Conservation (phyloP, 2,888 invertebrate genomes). For the Trisateles emortualis region DNA sequence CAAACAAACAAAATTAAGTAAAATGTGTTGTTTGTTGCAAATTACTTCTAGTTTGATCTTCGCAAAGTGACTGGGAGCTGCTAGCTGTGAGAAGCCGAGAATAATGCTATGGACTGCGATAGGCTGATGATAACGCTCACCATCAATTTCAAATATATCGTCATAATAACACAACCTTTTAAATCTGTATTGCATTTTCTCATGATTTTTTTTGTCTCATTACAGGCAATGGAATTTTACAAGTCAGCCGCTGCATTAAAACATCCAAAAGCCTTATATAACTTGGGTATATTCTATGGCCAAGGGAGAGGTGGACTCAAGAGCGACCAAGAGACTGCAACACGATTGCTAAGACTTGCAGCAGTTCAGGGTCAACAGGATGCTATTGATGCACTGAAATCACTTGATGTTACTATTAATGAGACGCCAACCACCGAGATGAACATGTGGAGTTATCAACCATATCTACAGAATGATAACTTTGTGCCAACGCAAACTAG, state of each 20-base stretch:
- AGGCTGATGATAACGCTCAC: no score
- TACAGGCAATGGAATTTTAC: conserved; percentile 89
- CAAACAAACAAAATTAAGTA: no score
- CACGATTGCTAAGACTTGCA: conserved; percentile 80
- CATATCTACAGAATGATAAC: conserved; percentile 52
- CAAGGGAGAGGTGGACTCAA: conserved; percentile 88
- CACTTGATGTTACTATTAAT: conserved; percentile 58
- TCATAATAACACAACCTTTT: no score
- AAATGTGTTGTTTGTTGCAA: no score
- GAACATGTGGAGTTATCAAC: conserved; percentile 57
- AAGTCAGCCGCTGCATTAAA: conserved; percentile 88
- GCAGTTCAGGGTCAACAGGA: conserved; percentile 88
- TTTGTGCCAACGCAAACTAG: conserved; percentile 68
- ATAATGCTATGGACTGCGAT: no score
- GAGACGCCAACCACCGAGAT: conserved; percentile 50
- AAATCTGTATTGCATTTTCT: no score
- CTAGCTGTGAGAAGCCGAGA: no score
- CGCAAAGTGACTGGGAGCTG: no score
- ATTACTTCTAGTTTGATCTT: no score
- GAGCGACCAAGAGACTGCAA: conserved; percentile 81
- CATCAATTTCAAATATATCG: no score
- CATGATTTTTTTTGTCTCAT: conserved; percentile 19
- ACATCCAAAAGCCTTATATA: conserved; percentile 90
- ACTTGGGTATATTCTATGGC: conserved; percentile 89
- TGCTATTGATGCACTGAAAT: conserved; percentile 84